Evolutionary conservation across 2,797 vertebrate genomes (phyloP).

Genomic region (Pantherophis vulpinus): DNA sequence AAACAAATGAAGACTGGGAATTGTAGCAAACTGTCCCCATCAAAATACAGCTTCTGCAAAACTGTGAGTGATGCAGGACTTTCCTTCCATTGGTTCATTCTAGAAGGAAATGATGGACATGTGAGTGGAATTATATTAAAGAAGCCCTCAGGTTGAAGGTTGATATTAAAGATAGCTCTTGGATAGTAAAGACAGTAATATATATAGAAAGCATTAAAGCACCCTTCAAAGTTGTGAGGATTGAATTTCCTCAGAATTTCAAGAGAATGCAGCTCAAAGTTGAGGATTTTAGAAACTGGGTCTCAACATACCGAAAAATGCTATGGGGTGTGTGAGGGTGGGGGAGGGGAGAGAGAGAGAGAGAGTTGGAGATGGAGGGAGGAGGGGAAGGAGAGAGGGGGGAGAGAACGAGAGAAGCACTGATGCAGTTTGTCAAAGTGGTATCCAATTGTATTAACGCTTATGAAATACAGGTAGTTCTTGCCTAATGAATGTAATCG

Average conservation of each 20-base stretch:
- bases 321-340: neutral
- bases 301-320: neutral
- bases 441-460: neutral
- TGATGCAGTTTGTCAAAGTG: neutral
- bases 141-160: neutral
- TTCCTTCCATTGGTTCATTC: neutral
- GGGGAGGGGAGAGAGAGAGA: neutral
- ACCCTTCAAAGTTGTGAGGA: neutral
- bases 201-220: neutral
- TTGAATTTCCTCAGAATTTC: neutral
- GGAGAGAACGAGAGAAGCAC: neutral
- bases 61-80: neutral
- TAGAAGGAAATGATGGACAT: neutral
- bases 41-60: neutral
- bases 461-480: neutral
- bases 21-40: no score
- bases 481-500: neutral
- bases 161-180: neutral
- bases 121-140: neutral
- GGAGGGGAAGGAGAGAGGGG: no score
- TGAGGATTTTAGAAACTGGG: neutral
- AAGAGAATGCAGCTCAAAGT: neutral
- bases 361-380: neutral
- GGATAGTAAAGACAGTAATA: neutral
- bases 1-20: neutral